These are phyloP conservation scores for Pseudomyrmex concolor DNA, from an alignment of 1,140 invertebrate genomes.

Conservation along the genomic window DNA sequence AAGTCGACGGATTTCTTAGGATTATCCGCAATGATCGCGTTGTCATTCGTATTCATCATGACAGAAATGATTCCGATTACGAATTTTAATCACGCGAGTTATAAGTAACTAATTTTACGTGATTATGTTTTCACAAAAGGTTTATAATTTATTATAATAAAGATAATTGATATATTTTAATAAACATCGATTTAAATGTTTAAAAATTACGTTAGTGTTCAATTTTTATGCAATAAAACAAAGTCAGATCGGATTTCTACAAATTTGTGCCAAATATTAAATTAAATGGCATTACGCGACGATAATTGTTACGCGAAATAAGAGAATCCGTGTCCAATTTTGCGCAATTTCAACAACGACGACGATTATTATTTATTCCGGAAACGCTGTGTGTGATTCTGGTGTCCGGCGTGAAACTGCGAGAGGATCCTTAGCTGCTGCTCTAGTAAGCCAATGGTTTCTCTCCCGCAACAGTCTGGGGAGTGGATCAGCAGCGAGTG, in stretches of 20 bases:
- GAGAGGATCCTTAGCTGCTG: slow-evolving; percentile 56
- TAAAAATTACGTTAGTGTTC: not conserved
- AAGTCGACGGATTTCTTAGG: slow-evolving; percentile 62
- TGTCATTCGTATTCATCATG: slow-evolving; percentile 69
- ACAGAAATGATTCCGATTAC: not conserved
- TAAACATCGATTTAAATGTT: not conserved
- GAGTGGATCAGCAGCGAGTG: slow-evolving; percentile 48
- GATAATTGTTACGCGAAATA: not conserved
- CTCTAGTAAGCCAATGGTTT: slow-evolving; percentile 47
- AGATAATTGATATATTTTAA: not conserved
- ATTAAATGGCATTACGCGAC: not conserved
- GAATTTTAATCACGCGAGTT: not conserved
- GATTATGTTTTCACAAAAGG: too few species aligned
- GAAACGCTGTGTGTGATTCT: slow-evolving; percentile 5
- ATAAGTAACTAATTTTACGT: not conserved
- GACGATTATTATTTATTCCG: slow-evolving; percentile 18
- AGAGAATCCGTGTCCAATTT: not conserved
- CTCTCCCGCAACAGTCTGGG: slow-evolving; percentile 62
- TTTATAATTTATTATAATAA: not conserved
- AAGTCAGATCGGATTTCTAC: too few species aligned
- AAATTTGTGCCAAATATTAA: too few species aligned
- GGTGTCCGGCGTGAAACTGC: slow-evolving; percentile 66
- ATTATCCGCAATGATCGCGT: slow-evolving; percentile 27
- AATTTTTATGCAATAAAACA: not conserved
- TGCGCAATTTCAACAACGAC: not conserved